A percentile compares a stretch with the other conserved stretches of the same genome.
Conservation (phyloP, 2,888 invertebrate species). For the Pristionchus arcanus region DNA sequence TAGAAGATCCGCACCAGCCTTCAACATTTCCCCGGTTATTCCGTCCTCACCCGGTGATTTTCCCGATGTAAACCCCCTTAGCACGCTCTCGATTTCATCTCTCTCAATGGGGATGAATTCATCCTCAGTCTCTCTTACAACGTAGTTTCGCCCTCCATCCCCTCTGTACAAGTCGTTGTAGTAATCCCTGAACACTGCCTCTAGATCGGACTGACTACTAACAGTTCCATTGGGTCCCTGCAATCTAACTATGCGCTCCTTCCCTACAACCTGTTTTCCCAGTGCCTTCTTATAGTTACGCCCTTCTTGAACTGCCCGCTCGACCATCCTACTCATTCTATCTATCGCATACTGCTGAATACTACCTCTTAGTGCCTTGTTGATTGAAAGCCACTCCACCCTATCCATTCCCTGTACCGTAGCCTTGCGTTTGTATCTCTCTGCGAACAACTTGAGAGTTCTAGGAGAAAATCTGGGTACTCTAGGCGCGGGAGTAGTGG, state of each 20-base stretch:
- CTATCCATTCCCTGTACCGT: not conserved
- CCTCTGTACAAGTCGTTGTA: not conserved
- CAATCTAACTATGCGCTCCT: not conserved
- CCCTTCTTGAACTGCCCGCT: not conserved
- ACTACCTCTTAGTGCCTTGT: no score
- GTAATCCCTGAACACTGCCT: not conserved
- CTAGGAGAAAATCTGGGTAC: not conserved
- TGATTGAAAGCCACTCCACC: not conserved
- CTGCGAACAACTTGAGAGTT: not conserved
- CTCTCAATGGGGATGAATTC: constrained; percentile 2
- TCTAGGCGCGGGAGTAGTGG: not conserved
- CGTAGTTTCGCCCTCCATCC: not conserved
- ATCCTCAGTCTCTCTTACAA: not conserved
- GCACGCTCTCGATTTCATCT: not conserved
- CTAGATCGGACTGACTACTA: not conserved
- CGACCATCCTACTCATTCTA: not conserved
- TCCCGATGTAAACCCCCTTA: not conserved
- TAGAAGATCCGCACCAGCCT: not conserved
- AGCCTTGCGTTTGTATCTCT: not conserved
- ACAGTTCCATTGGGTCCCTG: not conserved
- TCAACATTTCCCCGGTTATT: not conserved
- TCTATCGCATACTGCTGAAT: not conserved
- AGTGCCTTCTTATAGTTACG: not conserved
- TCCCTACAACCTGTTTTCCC: not conserved
- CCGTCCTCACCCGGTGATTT: not conserved